These are phyloP conservation scores for Acomys russatus DNA, from an alignment of 2,797 vertebrate genomes.

Conservation along the genomic window DNA sequence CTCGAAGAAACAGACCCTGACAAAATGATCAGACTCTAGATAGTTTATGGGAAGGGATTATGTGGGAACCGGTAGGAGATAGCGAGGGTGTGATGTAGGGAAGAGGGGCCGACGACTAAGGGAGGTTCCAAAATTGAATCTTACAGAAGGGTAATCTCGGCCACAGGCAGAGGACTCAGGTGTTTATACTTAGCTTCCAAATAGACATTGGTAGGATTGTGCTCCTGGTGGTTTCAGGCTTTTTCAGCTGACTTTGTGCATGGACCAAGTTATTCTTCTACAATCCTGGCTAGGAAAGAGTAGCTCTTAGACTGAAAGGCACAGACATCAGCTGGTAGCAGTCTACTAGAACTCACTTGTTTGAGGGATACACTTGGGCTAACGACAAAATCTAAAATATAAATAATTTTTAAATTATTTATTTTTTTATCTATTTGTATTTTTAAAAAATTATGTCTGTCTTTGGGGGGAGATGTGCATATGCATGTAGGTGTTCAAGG, in stretches of 20 bases:
- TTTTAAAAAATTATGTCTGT: neutral
- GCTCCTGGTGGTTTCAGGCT: neutral
- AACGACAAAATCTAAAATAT: neutral
- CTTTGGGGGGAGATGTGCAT: neutral
- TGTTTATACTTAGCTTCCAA: neutral
- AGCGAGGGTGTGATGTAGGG: neutral
- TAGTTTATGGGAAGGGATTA: slow-evolving; percentile 1
- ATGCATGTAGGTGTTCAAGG: neutral
- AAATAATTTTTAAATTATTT: too few relatives aligned
- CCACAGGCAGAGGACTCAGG: neutral
- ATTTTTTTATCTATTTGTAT: neutral
- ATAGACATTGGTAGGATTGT: neutral
- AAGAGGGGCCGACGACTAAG: neutral
- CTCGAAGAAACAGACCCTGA: neutral
- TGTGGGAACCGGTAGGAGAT: neutral
- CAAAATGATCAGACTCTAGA: neutral
- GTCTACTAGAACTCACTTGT: neutral
- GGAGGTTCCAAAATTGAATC: neutral
- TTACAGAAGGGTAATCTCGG: neutral
- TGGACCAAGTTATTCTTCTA: neutral
- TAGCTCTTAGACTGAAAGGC: slow-evolving; percentile 28
- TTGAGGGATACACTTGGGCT: neutral
- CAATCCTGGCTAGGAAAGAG: neutral
- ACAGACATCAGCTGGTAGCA: neutral
- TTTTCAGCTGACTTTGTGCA: neutral